These are phyloP conservation scores for Saturnia pavonia DNA, from an alignment of 2,888 invertebrate genomes.

Conservation along the genomic window DNA sequence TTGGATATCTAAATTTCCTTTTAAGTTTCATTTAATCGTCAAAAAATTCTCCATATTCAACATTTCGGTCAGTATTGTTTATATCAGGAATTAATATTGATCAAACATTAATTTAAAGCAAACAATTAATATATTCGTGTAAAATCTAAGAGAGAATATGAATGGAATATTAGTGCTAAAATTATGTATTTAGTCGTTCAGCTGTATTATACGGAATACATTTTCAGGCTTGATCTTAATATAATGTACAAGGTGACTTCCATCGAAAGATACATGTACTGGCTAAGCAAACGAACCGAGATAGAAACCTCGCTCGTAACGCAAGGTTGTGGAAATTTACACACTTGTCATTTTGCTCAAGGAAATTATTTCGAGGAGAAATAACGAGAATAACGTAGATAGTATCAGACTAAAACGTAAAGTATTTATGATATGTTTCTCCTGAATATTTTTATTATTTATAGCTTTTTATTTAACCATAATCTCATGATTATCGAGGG, in stretches of 20 bases:
- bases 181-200: not conserved
- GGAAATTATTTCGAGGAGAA: not conserved
- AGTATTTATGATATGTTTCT: not conserved
- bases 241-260: not conserved
- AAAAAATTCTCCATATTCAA: no score
- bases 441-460: no score
- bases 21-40: no score
- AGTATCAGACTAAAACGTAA: not conserved
- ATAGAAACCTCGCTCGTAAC: not conserved
- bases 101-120: no score
- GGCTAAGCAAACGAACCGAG: not conserved
- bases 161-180: not conserved
- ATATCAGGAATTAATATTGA: no score
- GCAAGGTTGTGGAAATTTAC: slow-evolving; percentile 6
- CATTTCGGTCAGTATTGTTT: no score
- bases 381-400: not conserved
- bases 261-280: not conserved
- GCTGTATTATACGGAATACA: not conserved
- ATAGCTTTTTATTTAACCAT: no score
- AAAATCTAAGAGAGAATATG: no score
- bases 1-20: no score
- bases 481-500: no score
- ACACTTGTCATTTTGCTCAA: not conserved
- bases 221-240: not conserved
- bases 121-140: no score